Evolutionary conservation across 2,888 invertebrate species (phyloP).

Genomic region (Stramonita haemastoma): DNA sequence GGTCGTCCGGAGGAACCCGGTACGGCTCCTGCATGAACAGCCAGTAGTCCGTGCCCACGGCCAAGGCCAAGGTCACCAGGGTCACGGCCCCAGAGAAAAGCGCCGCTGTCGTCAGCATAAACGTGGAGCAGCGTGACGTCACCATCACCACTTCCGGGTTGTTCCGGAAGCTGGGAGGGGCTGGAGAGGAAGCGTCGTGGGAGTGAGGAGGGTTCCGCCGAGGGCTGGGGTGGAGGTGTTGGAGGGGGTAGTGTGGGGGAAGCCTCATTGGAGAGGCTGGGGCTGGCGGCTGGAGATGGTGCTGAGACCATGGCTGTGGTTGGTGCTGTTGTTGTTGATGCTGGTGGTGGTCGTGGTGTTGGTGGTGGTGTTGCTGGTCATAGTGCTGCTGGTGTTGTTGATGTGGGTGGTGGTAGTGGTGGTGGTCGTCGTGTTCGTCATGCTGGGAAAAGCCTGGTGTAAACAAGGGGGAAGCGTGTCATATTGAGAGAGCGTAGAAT

Average conservation of each 20-base stretch:
- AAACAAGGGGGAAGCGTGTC: not conserved
- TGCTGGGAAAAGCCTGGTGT: not conserved
- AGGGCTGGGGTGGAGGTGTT: conserved; percentile 7
- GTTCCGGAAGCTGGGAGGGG: not conserved
- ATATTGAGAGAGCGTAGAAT: not conserved
- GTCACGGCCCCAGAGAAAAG: conserved; percentile 69
- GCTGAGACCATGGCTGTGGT: not conserved
- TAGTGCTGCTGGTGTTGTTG: too few relatives aligned
- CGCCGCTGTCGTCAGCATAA: conserved; percentile 62
- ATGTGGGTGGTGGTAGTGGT: too few relatives aligned
- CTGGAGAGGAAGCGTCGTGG: not conserved
- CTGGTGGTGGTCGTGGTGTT: too few relatives aligned
- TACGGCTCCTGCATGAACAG: conserved; percentile 65
- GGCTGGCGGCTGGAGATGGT: not conserved
- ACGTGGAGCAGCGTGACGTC: conserved; percentile 46
- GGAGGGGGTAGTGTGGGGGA: conserved; percentile 13
- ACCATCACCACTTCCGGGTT: conserved; percentile 11
- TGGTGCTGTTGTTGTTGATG: not conserved
- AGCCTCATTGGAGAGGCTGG: not conserved
- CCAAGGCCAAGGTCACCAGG: conserved; percentile 67
- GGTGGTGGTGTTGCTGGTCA: too few relatives aligned
- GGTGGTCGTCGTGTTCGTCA: not conserved
- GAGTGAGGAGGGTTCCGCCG: not conserved
- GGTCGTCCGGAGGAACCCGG: conserved; percentile 38
- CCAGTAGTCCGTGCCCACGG: conserved; percentile 74